phyloP scores from a whole-genome alignment of 1,140 invertebrate genomes.

The Andricus grossulariae region DNA sequence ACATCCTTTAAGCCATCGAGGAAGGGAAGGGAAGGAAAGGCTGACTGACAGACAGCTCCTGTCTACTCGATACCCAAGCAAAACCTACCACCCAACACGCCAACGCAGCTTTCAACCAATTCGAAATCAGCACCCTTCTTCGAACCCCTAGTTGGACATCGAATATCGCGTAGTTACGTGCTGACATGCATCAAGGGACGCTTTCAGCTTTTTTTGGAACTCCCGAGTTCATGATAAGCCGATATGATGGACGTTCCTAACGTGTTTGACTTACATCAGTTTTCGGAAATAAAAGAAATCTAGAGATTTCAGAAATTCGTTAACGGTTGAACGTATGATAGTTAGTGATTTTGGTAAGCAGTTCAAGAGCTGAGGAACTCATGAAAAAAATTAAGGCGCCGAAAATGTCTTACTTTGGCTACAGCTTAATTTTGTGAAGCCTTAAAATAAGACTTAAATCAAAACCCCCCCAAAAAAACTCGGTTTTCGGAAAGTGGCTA shows the following conservation, averaged over 20 bases:
- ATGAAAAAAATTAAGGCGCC: too few species aligned
- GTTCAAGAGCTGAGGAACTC: too few species aligned
- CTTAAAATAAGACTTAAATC: too few species aligned
- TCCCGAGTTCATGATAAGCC: not conserved
- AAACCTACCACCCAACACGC: constrained; percentile 43
- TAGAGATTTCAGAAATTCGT: not conserved
- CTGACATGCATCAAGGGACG: constrained; percentile 24
- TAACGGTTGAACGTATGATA: not conserved
- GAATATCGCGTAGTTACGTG: constrained; percentile 34
- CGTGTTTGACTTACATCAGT: not conserved
- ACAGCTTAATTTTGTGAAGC: too few species aligned
- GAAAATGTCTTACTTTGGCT: too few species aligned
- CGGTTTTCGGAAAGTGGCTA: too few species aligned
- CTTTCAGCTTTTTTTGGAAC: not conserved
- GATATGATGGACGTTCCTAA: constrained; percentile 7
- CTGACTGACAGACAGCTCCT: constrained; percentile 64
- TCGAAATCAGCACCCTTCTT: constrained; percentile 29
- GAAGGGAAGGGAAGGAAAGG: constrained; percentile 47
- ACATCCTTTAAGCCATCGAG: constrained; percentile 57
- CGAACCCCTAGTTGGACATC: constrained; percentile 35
- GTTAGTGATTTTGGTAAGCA: too few species aligned
- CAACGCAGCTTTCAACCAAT: constrained; percentile 11
- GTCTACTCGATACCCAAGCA: constrained; percentile 62
- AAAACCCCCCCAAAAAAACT: too few species aligned
- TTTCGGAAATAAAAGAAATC: constrained; percentile 1